Conservation (phyloP, 1,140 invertebrate species). For the Drosophila hydei region DNA sequence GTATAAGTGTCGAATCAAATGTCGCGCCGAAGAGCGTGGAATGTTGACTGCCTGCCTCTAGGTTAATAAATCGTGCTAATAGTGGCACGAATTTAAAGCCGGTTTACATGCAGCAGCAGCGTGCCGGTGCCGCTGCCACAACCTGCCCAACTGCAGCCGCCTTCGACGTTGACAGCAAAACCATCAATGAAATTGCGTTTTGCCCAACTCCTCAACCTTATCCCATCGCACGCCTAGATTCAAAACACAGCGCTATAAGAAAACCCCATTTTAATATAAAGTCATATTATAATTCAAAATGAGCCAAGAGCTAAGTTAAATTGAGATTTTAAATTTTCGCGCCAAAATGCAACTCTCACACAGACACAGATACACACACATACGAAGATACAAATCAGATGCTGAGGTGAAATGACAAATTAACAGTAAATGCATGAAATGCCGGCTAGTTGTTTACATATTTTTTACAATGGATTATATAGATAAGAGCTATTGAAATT, state of each 20-base stretch:
- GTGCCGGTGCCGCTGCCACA: slow-evolving; percentile 26
- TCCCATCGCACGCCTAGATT: no score
- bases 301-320: no score
- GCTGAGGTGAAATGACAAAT: slow-evolving; percentile 6
- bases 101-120: slow-evolving; percentile 61
- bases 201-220: neutral
- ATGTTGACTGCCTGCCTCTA: slow-evolving; percentile 57
- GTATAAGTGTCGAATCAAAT: slow-evolving; percentile 28
- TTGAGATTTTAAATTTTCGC: slow-evolving; percentile 27
- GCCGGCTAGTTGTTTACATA: slow-evolving; percentile 15
- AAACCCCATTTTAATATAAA: no score
- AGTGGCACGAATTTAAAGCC: slow-evolving; percentile 81
- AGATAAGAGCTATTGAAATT: neutral
- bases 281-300: no score
- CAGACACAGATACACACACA: slow-evolving; percentile 2
- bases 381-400: slow-evolving; percentile 1
- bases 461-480: neutral
- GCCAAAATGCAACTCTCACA: slow-evolving; percentile 38
- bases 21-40: slow-evolving; percentile 33
- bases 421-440: slow-evolving; percentile 2
- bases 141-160: slow-evolving; percentile 12
- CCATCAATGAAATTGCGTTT: slow-evolving; percentile 66
- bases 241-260: no score
- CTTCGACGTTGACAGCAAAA: slow-evolving; percentile 26
- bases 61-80: slow-evolving; percentile 83